phyloP scores from a whole-genome alignment of 2,797 vertebrate species.

The Taenioides sp. region DNA sequence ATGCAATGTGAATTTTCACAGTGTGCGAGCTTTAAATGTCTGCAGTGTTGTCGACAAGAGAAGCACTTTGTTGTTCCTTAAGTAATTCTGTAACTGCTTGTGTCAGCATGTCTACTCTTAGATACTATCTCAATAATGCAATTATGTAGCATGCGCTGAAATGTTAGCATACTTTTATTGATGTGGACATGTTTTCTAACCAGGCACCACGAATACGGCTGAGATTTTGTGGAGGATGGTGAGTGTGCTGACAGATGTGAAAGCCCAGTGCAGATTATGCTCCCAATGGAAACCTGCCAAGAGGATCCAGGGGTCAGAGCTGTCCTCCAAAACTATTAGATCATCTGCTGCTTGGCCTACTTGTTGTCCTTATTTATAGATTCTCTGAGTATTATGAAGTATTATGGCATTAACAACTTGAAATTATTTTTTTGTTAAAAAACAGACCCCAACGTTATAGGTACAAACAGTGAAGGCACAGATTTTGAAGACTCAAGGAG shows the following conservation, averaged over 20 bases:
- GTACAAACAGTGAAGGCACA: background rate
- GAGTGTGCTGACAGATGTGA: constrained; percentile 16
- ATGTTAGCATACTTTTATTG: constrained; percentile 38
- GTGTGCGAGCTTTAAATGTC: constrained; percentile 8
- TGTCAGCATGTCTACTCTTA: constrained; percentile 29
- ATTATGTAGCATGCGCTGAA: constrained; percentile 38
- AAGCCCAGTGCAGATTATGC: constrained; percentile 39
- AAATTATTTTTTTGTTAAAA: background rate
- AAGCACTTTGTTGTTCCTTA: constrained; percentile 14
- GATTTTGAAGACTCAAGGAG: background rate
- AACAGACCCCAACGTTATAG: background rate
- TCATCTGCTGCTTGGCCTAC: constrained; percentile 20
- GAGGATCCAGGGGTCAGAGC: constrained; percentile 26
- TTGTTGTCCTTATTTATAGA: constrained; percentile 15
- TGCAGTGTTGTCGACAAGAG: constrained; percentile 1
- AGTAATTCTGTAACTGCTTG: constrained; percentile 11
- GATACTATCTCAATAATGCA: constrained; percentile 47
- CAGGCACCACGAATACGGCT: constrained; percentile 32
- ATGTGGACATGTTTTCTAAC: constrained; percentile 52
- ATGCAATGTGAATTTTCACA: background rate
- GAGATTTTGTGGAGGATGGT: constrained; percentile 21
- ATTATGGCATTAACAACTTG: background rate
- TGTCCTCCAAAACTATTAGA: constrained; percentile 35
- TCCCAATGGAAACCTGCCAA: constrained; percentile 24
- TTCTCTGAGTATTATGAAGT: background rate